Base-by-base conservation (phyloP, 2,888 invertebrate species). In the Ectemnius lituratus region DNA sequence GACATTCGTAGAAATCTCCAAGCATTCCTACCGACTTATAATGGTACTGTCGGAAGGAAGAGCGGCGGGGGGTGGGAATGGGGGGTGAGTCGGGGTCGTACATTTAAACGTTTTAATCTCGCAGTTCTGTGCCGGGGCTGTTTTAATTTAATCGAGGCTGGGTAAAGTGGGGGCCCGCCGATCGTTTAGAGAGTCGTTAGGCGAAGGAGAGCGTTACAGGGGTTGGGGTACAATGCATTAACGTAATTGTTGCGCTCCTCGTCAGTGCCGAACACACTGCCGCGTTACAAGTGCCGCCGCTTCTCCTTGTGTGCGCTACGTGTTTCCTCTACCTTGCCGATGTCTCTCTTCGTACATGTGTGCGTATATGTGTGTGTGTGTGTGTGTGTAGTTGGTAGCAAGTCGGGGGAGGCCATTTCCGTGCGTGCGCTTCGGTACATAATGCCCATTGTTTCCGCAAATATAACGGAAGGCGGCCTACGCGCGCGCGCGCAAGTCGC, bases 231-330 rank as follows among this genome's bases (percentile, higher is more conserved):
- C 84, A 83, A 84, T 84, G 80, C 84, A 82, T 83, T 84, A 82
- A 78, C 80, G 82, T 84, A 84, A 83, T 83, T 83, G 84, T 84
- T 80, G 82, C 80, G 71, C 73, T 69, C 70, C 79, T 83, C 77
- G 78, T 78, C 82, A 78, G 70, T 74, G 37, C 37, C 37, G 37
- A 37, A 37, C 37, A 37, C 37, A 37, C 8, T 37, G 37, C 37
- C 37, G 37, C 11, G 37, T 6, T 37, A 37, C 37, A 37, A 37
- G 37, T 37, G 37, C 11, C 11, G 37, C 37, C 37, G 37, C 8
- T 11, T 11, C 11, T 37, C 37, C 37, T 11, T 37, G 37, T 37
- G 11, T 37, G 37, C 37, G 37, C 37, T 5, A 37, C 37, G 8
- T 37, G 37, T 37, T 37, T 6, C 37, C 37, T 37, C 37, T 37